Percentiles rank a stretch among this genome's conserved stretches.
phyloP scores from a whole-genome alignment of 1,140 invertebrate species.

The Helicorthomorpha holstii region DNA sequence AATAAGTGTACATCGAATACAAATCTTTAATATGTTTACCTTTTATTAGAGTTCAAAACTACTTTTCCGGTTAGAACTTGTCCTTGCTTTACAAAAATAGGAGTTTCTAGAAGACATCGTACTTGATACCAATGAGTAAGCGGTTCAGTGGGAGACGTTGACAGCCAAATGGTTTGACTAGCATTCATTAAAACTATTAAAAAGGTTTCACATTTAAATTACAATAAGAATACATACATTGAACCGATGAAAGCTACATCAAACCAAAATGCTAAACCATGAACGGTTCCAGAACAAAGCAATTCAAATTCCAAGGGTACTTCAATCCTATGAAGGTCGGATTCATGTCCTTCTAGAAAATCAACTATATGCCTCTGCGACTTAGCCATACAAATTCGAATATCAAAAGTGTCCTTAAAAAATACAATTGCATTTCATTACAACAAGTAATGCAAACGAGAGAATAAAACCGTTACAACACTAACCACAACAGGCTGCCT shows the following conservation, averaged over 20 bases:
- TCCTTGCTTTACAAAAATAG: conserved; percentile 86
- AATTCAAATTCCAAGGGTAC: conserved; percentile 89
- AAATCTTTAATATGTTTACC: conserved; percentile 30
- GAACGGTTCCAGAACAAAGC: conserved; percentile 81
- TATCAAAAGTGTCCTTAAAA: conserved; percentile 83
- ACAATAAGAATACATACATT: conserved; percentile 26
- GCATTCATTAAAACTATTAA: conserved; percentile 6
- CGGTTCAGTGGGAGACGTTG: conserved; percentile 96
- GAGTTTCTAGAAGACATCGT: conserved; percentile 80
- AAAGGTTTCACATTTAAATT: not conserved
- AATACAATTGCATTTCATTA: not conserved
- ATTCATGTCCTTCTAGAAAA: conserved; percentile 82
- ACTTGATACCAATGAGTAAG: conserved; percentile 99
- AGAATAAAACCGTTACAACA: not conserved
- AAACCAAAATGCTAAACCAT: conserved; percentile 99
- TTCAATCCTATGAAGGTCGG: conserved; percentile 86
- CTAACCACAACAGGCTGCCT: conserved; percentile 81
- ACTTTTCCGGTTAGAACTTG: conserved; percentile 78
- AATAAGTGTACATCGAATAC: not conserved
- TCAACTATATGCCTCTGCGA: conserved; percentile 89
- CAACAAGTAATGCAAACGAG: conserved; percentile 1
- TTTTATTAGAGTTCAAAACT: conserved; percentile 77
- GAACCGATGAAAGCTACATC: conserved; percentile 96
- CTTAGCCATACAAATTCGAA: conserved; percentile 91
- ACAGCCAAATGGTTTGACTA: conserved; percentile 80